Conservation (phyloP, 2,113 vertebrate genomes). For the Otolemur garnettii region DNA sequence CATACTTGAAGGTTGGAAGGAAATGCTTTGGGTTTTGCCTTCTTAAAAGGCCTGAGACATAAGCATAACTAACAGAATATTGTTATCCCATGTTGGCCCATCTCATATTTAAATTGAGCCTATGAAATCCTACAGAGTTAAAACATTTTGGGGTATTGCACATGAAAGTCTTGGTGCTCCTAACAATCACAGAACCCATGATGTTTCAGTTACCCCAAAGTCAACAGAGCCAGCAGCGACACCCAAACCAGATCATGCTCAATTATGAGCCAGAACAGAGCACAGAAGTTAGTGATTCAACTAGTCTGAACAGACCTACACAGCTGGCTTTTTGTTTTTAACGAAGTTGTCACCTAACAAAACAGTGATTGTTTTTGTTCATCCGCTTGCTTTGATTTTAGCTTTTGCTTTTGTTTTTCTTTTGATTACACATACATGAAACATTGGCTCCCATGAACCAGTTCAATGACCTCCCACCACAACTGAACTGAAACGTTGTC, state of each 20-base stretch:
- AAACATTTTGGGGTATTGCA: background rate
- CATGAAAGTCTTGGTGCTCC: background rate
- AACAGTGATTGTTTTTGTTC: constrained; percentile 27
- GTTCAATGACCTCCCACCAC: background rate
- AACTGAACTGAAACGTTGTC: background rate
- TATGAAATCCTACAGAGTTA: background rate
- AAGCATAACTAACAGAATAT: background rate
- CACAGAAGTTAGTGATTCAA: background rate
- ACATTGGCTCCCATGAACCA: background rate
- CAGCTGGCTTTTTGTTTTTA: constrained; percentile 29
- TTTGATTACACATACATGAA: background rate
- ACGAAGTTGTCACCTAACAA: constrained; percentile 14
- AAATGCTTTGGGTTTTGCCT: constrained; percentile 1
- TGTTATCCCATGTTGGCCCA: background rate
- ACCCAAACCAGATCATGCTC: background rate
- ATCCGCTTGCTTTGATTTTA: background rate
- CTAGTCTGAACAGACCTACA: background rate
- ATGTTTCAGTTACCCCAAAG: background rate
- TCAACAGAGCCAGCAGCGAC: background rate
- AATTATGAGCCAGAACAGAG: background rate
- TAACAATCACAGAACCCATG: background rate
- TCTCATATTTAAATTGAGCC: background rate
- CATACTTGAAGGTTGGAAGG: background rate
- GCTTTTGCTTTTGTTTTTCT: background rate
- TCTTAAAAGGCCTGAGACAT: background rate